Evolutionary conservation across 2,113 vertebrate genomes (phyloP).

Genomic region (Diadophis punctatus): DNA sequence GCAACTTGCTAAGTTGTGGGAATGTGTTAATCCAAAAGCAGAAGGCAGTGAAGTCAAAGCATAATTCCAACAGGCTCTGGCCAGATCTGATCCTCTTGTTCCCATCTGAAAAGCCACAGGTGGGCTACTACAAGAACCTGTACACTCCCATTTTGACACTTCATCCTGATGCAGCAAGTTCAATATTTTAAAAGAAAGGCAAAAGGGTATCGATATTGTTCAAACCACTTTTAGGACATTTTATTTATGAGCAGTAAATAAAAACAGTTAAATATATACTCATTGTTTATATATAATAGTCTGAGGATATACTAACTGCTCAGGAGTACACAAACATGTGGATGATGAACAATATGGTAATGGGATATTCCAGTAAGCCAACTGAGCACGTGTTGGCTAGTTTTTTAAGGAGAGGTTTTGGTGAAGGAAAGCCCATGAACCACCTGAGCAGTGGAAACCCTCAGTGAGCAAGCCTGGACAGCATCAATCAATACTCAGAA

Average conservation of each 20-base stretch:
- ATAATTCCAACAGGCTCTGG: not conserved
- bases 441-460: slow-evolving; percentile 20
- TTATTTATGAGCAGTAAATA: slow-evolving; percentile 21
- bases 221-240: not conserved
- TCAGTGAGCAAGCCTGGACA: slow-evolving; percentile 18
- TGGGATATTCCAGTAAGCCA: not conserved
- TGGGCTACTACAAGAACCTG: not conserved
- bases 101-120: too few relatives aligned
- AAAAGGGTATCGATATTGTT: not conserved
- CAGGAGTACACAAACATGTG: slow-evolving; percentile 1
- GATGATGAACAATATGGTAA: slow-evolving; percentile 16
- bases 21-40: not conserved
- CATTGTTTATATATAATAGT: slow-evolving; percentile 1
- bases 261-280: not conserved
- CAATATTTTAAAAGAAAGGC: not conserved
- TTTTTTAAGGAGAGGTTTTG: slow-evolving; percentile 2
- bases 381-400: slow-evolving; percentile 20
- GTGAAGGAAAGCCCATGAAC: not conserved
- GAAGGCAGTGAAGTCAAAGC: not conserved
- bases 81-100: not conserved
- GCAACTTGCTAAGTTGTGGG: not conserved
- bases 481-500: slow-evolving; percentile 16
- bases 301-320: not conserved
- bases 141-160: not conserved
- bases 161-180: slow-evolving; percentile 21